Base-by-base conservation (phyloP, 2,797 vertebrate genomes). In the Graptemys geographica region DNA sequence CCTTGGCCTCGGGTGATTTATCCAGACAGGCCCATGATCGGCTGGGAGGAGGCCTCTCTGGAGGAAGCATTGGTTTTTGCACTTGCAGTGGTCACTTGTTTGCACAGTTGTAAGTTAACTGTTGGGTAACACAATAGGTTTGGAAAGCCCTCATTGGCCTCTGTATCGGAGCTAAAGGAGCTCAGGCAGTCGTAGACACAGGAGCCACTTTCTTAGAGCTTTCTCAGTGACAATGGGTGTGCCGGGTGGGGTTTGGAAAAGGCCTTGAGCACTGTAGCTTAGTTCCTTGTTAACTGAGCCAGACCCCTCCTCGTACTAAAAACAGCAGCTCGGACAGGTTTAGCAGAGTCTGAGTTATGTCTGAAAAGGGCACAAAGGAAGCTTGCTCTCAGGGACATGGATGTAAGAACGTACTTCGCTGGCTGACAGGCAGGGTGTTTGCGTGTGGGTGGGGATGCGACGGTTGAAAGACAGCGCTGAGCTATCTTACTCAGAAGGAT, bases 371-470 rank as follows among this genome's bases (percentile, higher is more conserved):
- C 33, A 33, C 80, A 65, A 92, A 88, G 31, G 78, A 93, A 91
- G 59, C 0, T 0, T 11, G 83, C 79, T 33, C 72, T 79, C 83
- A 93, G 87, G 93, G 2, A 62, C 19, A 96, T 80, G 85, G 49
- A 41, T 55, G 28, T 13, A 28, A 31, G 57, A 15, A 7, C 13
- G 2, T 4, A 33, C 12, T 7, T 3, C 25, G 55, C 15, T 5
- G 5, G 2, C 19, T 15, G 28, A 6, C 3, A 18, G 59, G 31
- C 28, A 18, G 52, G 0, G 1, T 2, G 31, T 0, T 0, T 6
- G n/a, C 2, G 0, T 55, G 33, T 87, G 88, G 62, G 90, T 84
- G 87, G 0, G 2, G 79, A 62, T 1, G 0, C 59, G 33, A 33
- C 56, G 55, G 59, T 69, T 74, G 65, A 74, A 90, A 89, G n/a